Evolutionary conservation across 2,888 invertebrate genomes (phyloP), one percentile per base, ranked within the genome.

Genomic region (Tribolium freemani): DNA sequence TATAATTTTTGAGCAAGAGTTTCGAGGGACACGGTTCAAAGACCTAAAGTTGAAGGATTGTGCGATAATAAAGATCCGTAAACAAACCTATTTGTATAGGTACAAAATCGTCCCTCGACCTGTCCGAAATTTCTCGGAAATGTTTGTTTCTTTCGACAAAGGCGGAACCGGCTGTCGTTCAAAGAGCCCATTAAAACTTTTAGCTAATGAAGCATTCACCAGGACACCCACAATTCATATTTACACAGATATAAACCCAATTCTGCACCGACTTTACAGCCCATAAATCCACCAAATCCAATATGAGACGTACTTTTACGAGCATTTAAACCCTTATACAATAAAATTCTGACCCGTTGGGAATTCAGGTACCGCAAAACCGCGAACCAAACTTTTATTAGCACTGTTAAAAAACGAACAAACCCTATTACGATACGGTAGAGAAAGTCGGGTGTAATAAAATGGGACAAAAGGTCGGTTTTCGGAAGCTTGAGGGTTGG

Each of bases 341-440:
- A 13, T 16, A 50, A 50, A 50, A 50, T 3, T 26, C 11, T 54
- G 30, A 51, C 51, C 30, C 10, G 30, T 10, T 9, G 11, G 16
- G 58, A 58, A 16, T 58, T 16, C 38, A 13, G 44, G 38, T 56
- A n/a, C 56, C 54, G 54, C 54, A 54, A 54, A 54, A 54, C 54
- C 54, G 10, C 54, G 54, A 21, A 56, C 30, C 2, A 56, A 30
- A 38, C 8, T 56, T 56, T 56, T 31, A 56, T 31, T 31, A 56
- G 10, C 26, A 10, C 21, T 13, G 13, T 31, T 21, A 38, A 56
- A 56, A 13, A 26, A 26, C 26, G 26, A 13, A n/a, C 8, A 53
- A 20, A 20, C 21, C 9, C 21, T n/a, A 53, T 26, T 13, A 20
- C 53, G 53, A 9, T 5, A 10, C n/a, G 21, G 10, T 10, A 26